Evolutionary conservation across 2,888 invertebrate species (phyloP).

Genomic region (Diachrysia chrysitis): DNA sequence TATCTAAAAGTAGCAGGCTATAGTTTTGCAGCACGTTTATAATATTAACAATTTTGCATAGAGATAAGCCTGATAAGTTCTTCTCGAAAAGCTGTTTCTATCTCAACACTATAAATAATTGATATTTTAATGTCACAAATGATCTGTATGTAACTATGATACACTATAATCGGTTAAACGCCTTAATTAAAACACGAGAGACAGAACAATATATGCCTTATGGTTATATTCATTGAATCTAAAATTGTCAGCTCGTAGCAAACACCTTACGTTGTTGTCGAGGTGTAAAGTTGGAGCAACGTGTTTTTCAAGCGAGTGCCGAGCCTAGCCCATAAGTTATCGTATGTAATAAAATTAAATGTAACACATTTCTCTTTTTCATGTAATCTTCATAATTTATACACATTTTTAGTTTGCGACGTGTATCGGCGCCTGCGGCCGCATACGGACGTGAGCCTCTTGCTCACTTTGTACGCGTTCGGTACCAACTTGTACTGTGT

Average conservation of each 20-base stretch:
- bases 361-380: constrained; percentile 89
- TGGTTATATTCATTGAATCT: constrained; percentile 14
- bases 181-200: constrained; percentile 55
- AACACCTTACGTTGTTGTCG: constrained; percentile 53
- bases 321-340: constrained; percentile 87
- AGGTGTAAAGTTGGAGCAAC: constrained; percentile 64
- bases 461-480: constrained; percentile 61
- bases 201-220: constrained; percentile 50
- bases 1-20: constrained; percentile 43
- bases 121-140: constrained; percentile 89
- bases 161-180: constrained; percentile 63
- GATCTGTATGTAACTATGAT: constrained; percentile 86
- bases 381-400: constrained; percentile 89
- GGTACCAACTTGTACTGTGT: constrained; percentile 50
- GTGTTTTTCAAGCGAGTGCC: constrained; percentile 85
- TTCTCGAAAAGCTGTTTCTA: constrained; percentile 78
- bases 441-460: constrained; percentile 53
- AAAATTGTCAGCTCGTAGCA: constrained; percentile 35
- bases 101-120: constrained; percentile 87
- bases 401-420: constrained; percentile 86
- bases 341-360: constrained; percentile 89
- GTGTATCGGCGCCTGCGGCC: constrained; percentile 80
- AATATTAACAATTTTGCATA: constrained; percentile 73
- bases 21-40: constrained; percentile 48
- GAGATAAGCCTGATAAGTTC: constrained; percentile 72